Percentiles rank a stretch among this genome's conserved stretches.
Evolutionary conservation across 2,888 invertebrate species (phyloP).

Genomic region (Amphimallon solstitiale): DNA sequence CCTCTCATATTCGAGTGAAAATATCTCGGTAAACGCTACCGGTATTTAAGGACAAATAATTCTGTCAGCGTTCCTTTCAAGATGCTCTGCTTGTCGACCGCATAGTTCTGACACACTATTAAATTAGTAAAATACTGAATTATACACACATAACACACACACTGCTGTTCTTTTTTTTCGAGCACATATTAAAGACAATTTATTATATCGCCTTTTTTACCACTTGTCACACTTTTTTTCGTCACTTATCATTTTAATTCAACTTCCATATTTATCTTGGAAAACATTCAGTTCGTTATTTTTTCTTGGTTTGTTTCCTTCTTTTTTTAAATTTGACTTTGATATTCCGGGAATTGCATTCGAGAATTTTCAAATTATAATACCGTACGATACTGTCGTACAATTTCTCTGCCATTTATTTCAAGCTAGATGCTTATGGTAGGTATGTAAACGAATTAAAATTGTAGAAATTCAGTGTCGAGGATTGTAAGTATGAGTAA

Average conservation of each 20-base stretch:
- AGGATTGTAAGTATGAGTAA: not conserved
- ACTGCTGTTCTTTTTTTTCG: too few relatives aligned
- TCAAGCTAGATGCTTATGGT: not conserved
- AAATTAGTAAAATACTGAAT: slow-evolving; percentile 39
- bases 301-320: too few relatives aligned
- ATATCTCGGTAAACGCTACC: slow-evolving; percentile 43
- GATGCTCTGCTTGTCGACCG: slow-evolving; percentile 35
- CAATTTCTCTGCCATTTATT: not conserved
- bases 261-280: not conserved
- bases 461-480: too few relatives aligned
- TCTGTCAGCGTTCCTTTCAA: slow-evolving; percentile 45
- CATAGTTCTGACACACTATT: slow-evolving; percentile 38
- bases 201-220: slow-evolving; percentile 31
- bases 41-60: slow-evolving; percentile 50
- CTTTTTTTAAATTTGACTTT: not conserved
- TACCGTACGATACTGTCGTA: not conserved
- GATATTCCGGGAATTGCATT: not conserved
- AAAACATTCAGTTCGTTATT: too few relatives aligned
- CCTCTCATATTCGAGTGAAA: slow-evolving; percentile 14
- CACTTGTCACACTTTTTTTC: slow-evolving; percentile 9
- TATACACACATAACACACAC: slow-evolving; percentile 12
- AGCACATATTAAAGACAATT: slow-evolving; percentile 40
- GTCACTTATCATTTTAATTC: not conserved
- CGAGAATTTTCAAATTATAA: slow-evolving; percentile 13
- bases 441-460: not conserved